phyloP scores from a whole-genome alignment of 2,113 vertebrate species.

The Melozone crissalis region DNA sequence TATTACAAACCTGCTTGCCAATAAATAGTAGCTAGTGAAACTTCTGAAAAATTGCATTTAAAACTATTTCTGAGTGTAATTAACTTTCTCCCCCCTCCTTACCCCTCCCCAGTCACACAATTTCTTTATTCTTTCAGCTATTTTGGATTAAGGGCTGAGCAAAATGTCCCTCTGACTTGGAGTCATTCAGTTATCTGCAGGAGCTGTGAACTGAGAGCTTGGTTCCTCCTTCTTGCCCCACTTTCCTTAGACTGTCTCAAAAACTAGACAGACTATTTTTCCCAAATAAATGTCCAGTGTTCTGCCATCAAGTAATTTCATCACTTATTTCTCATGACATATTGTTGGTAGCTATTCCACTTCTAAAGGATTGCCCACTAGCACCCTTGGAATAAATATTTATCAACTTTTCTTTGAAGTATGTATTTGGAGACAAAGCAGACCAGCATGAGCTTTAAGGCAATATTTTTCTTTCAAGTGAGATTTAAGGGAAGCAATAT shows the following conservation, averaged over 20 bases:
- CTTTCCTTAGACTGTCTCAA: neutral
- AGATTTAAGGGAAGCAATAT: conserved; percentile 26
- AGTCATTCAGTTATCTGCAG: neutral
- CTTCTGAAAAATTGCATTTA: neutral
- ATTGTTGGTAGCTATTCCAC: neutral
- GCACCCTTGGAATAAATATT: conserved; percentile 46
- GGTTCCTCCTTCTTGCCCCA: neutral
- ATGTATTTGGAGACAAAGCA: conserved; percentile 36
- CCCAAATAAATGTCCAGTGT: neutral
- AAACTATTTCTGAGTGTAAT: neutral
- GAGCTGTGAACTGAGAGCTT: neutral
- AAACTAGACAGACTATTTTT: neutral
- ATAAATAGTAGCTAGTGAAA: neutral
- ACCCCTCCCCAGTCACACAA: neutral
- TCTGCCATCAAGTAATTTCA: neutral
- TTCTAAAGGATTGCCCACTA: conserved; percentile 26
- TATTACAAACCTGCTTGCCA: neutral
- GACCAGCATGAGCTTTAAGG: neutral
- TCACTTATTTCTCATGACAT: neutral
- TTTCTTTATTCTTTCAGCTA: neutral
- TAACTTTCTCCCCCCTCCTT: neutral
- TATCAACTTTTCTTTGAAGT: conserved; percentile 46
- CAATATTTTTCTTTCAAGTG: conserved; percentile 43
- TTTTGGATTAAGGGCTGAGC: neutral
- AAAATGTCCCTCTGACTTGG: neutral